Evolutionary conservation across 2,797 vertebrate species (phyloP).

Genomic region (Schizopygopsis pylzovi): DNA sequence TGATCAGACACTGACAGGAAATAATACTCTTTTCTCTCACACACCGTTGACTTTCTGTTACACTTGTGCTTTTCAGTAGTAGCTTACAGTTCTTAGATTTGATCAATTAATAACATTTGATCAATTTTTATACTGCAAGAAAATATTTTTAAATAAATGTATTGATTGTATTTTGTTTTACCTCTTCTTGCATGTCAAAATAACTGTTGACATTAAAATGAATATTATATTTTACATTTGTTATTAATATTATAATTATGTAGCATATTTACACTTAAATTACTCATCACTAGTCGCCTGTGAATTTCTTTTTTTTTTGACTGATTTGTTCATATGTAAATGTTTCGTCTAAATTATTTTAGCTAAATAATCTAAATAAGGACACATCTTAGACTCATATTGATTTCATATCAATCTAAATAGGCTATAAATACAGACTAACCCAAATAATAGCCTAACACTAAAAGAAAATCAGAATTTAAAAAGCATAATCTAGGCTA

Average conservation of each 20-base stretch:
- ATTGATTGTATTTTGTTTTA: background rate
- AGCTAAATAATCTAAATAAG: no score
- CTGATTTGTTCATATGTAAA: background rate
- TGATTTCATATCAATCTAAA: no score
- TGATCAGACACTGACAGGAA: constrained; percentile 46
- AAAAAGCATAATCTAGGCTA: no score
- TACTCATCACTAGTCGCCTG: no score
- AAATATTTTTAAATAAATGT: background rate
- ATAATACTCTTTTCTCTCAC: background rate
- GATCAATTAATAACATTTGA: background rate
- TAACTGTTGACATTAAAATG: background rate
- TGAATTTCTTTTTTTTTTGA: no score
- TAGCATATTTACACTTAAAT: background rate
- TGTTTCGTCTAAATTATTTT: no score
- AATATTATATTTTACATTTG: background rate
- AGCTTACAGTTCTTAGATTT: background rate
- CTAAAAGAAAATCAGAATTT: no score
- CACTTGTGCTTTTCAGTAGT: background rate
- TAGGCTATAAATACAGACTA: no score
- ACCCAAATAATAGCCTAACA: no score
- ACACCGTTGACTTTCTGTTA: background rate
- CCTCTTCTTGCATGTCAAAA: background rate
- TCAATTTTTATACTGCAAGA: background rate
- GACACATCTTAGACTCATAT: no score
- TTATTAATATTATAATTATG: background rate